Base-by-base conservation (phyloP, 2,797 vertebrate genomes). In the Phataginus tetradactyla region DNA sequence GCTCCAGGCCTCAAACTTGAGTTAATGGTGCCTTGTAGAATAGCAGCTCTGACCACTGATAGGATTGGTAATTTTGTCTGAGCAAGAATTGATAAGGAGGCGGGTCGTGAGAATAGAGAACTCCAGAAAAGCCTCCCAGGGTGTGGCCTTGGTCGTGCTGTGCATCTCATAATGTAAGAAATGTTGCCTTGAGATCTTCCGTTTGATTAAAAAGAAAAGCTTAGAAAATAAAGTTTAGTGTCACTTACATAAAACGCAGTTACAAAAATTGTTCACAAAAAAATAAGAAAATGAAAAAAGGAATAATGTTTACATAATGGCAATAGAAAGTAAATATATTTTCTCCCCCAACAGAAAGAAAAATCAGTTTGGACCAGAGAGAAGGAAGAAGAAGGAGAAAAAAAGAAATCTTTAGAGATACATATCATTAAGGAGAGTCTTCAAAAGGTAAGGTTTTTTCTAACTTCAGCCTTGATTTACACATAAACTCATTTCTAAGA, bases 41-140 rank as follows among this genome's bases (percentile, higher is more conserved):
- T 4, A 87, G 57, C 10, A 66, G 20, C 42, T 77, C 42, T 61
- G n/a, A 55, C 13, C 32, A 69, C 51, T 55, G 37, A 71, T 15
- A 68, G 7, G 3, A n/a, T 25, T 39, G 25, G 57, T 81, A 29
- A 93, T 81, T 92, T 90, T 42, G 0, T 39, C 32, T 42, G 53
- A 93, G 74, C 29, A 84, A 84, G n/a, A 34, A 64, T 15, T 75
- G 29, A 13, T 59, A 51, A 79, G 39, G 23, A 89, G 0, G 78
- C 0, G 61, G 18, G 49, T 1, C 4, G 55, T 29, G 25, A 64
- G 45, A 64, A 23, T 8, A 49, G 0, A 17, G 13, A 1, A 25
- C 15, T 84, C 23, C 29, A 6, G 5, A 42, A 95, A 90, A 37
- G 45, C 23, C 68, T 94, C 9, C 3, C 8, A 86, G 71, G 4